Conservation (phyloP, 2,113 vertebrate species). For the Capreolus pygargus region DNA sequence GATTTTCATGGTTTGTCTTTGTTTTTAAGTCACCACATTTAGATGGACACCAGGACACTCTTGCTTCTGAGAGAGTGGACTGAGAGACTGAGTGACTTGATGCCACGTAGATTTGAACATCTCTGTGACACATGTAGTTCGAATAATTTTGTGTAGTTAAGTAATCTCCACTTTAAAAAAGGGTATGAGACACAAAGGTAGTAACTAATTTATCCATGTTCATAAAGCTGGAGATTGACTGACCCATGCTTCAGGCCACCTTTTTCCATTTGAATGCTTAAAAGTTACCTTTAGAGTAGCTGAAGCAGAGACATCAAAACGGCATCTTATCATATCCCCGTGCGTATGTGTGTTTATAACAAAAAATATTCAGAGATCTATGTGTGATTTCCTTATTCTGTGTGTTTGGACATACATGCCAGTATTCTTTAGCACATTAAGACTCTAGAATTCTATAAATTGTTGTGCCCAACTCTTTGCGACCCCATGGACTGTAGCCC, state of each 20-base stretch:
- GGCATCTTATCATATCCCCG: not conserved
- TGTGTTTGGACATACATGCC: not conserved
- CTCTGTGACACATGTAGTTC: not conserved
- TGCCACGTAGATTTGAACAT: not conserved
- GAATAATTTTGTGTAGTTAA: not conserved
- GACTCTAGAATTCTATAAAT: not conserved
- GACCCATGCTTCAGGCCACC: not conserved
- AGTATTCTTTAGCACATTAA: not conserved
- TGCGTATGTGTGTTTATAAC: not conserved
- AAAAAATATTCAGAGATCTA: not conserved
- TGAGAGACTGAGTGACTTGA: not conserved
- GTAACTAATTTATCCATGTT: not conserved
- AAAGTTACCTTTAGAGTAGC: not conserved
- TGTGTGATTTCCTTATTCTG: not conserved
- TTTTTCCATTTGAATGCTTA: not conserved
- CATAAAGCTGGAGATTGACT: not conserved
- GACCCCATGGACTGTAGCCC: not conserved
- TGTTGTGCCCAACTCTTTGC: accelerated
- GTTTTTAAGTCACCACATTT: not conserved
- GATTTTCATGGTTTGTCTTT: not conserved
- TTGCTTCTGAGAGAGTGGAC: not conserved
- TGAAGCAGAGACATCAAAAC: not conserved
- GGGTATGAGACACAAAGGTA: not conserved
- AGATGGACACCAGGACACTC: not conserved
- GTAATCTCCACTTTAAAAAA: not conserved